Base-by-base conservation (phyloP, 2,113 vertebrate genomes). In the Scartelaos histophorus region DNA sequence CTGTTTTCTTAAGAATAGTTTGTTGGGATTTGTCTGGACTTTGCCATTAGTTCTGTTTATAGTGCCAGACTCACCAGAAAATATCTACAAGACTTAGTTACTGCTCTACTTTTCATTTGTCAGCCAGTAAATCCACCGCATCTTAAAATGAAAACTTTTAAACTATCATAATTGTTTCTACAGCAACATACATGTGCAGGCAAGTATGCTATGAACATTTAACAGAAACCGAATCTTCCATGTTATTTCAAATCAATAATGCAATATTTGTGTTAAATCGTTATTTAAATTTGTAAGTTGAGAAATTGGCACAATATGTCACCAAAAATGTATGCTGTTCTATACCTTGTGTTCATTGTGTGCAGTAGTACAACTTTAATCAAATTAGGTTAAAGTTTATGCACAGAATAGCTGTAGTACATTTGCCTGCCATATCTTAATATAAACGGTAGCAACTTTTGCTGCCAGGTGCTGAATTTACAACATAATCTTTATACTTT, bases 1-100 rank as follows among this genome's bases (percentile, higher is more conserved):
- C 80, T 70, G 85, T 91, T 91, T 89, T 84, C 80, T 80, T 45
- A 85, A 81, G 83, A 81, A 80, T 84, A 80, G 74, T 87, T 90
- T 79, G 86, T 90, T 77, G 84, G 88, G 79, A 88, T 89, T 85
- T 75, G 83, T 93, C 91, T 91, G 91, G 90, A 91, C 89, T 82
- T 85, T 85, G 86, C 77, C 83, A 76, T 88, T 82, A 61, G 79
- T 91, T 95, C 95, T 95, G 95, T 96, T 94, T 90, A 94, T 98
- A 97, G 95, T 97, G 96, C 95, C 96, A 96, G 95, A 94, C 76
- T 93, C 93, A 95, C 94, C 94, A 94, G 95, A 95, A 95, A 95
- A 94, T 95, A 93, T 95, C 93, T 92, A 91, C 93, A 88, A 94
- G 87, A 85, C 94, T 94, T 70, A 49, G 58, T 80, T 80, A 56